These are phyloP conservation scores for Neolamprologus falcicula DNA, from an alignment of 2,113 vertebrate genomes.

Conservation along the genomic window DNA sequence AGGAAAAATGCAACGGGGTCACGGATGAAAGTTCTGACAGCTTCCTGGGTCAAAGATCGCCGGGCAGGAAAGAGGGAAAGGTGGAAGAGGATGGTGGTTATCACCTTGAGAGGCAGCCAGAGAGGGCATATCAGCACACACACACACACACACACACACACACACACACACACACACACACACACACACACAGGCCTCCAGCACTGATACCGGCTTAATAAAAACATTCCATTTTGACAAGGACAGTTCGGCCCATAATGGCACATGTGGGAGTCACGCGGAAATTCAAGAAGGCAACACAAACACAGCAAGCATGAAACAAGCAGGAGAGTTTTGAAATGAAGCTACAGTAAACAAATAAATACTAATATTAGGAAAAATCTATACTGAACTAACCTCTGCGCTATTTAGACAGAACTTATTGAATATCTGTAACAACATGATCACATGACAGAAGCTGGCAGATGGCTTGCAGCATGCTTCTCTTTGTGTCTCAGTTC, in stretches of 20 bases:
- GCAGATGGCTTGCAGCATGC: slow-evolving; percentile 42
- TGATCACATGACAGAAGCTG: slow-evolving; percentile 26
- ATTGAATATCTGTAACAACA: neutral
- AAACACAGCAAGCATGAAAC: neutral
- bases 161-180: neutral
- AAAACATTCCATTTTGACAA: slow-evolving; percentile 22
- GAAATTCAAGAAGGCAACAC: neutral
- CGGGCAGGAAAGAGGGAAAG: neutral
- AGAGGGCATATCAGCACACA: neutral
- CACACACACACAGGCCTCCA: neutral
- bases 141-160: neutral
- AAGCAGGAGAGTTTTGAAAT: neutral
- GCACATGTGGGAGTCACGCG: neutral
- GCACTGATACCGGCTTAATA: neutral
- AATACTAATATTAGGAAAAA: neutral
- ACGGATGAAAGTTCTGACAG: neutral
- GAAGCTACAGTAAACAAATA: neutral
- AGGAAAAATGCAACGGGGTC: neutral
- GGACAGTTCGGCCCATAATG: neutral
- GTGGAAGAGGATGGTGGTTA: neutral
- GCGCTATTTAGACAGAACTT: neutral
- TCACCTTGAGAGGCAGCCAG: neutral
- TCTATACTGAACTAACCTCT: neutral
- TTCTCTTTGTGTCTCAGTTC: slow-evolving; percentile 40
- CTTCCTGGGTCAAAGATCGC: slow-evolving; percentile 21